Evolutionary conservation across 2,888 invertebrate species (phyloP).

Genomic region (Tenthredo livida): DNA sequence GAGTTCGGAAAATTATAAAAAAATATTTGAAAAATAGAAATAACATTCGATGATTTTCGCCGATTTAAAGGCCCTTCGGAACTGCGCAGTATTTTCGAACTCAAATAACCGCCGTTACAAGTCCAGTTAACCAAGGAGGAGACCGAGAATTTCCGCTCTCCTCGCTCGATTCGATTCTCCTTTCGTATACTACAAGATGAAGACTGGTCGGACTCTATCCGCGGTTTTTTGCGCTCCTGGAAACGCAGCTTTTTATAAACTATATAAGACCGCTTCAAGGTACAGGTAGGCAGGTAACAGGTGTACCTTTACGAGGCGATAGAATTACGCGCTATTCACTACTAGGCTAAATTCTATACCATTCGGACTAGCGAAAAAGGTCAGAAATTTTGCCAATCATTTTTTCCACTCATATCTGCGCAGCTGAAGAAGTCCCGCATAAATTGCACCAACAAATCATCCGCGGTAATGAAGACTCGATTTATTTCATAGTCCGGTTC

Average conservation of each 20-base stretch:
- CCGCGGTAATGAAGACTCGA: not conserved
- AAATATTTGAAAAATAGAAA: not conserved
- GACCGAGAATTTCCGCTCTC: conserved; percentile 54
- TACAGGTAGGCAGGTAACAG: conserved; percentile 15
- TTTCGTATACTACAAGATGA: not conserved
- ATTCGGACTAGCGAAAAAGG: too few species aligned
- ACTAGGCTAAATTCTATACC: not conserved
- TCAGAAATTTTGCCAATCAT: not conserved
- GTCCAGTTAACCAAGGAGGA: conserved; percentile 63
- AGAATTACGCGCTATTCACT: not conserved
- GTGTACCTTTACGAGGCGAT: not conserved
- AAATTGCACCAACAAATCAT: not conserved
- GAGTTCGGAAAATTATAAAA: not conserved
- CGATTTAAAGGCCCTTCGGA: conserved; percentile 30
- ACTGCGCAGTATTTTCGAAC: conserved; percentile 40
- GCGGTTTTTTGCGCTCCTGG: conserved; percentile 3
- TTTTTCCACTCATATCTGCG: not conserved
- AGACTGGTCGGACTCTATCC: conserved; percentile 16
- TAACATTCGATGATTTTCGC: not conserved
- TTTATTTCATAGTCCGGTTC: not conserved
- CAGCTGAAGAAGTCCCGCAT: not conserved
- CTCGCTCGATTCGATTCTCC: conserved; percentile 42
- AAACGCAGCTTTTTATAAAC: conserved; percentile 18
- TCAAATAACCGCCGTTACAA: conserved; percentile 61
- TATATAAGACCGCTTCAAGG: not conserved